Evolutionary conservation across 2,113 vertebrate species (phyloP).

Genomic region (Acanthisitta chloris): DNA sequence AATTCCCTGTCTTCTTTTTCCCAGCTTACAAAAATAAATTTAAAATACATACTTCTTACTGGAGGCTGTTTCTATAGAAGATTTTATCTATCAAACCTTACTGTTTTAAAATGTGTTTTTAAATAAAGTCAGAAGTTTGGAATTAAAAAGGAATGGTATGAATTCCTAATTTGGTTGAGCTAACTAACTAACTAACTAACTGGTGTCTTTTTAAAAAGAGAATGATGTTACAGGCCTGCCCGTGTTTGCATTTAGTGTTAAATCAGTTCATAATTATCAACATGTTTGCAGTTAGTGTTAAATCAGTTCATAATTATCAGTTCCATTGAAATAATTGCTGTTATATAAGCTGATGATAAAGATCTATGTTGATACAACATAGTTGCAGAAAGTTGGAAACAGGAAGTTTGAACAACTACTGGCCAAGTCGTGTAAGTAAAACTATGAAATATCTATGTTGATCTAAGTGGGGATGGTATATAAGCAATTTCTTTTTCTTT

Average conservation of each 20-base stretch:
- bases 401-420: background rate
- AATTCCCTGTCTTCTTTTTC: background rate
- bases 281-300: background rate
- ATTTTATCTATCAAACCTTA: background rate
- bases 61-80: background rate
- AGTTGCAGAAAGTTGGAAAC: background rate
- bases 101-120: background rate
- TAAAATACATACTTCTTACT: background rate
- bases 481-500: background rate
- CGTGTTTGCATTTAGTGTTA: background rate
- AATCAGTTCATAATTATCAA: background rate
- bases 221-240: fast-evolving
- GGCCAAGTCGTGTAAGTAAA: background rate
- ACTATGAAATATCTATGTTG: background rate
- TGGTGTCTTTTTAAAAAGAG: background rate
- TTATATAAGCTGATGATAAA: background rate
- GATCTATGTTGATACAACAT: background rate
- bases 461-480: background rate
- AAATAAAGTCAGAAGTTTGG: background rate
- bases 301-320: background rate
- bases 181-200: background rate
- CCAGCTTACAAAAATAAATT: background rate
- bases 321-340: background rate
- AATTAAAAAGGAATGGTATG: background rate
- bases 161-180: background rate